These are phyloP conservation scores for Porites lutea DNA, from an alignment of 64 coral and sea anemone species.

Conservation along the genomic window DNA sequence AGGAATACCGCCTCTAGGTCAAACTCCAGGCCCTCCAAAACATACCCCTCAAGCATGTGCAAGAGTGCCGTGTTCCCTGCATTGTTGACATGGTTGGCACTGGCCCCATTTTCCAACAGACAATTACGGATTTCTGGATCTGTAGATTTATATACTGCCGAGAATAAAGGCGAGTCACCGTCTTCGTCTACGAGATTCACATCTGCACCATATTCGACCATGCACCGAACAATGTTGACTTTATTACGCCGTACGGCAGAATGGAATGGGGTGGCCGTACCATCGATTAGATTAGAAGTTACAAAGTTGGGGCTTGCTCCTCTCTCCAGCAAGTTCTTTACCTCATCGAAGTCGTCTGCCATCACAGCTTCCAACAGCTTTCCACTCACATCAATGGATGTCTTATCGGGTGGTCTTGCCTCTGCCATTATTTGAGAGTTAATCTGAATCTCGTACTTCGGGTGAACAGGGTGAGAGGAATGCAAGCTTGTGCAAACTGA, in stretches of 20 bases:
- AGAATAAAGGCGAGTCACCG: conserved; percentile 59
- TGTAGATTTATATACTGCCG: conserved; percentile 66
- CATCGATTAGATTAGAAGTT: conserved; percentile 64
- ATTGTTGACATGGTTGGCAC: conserved; percentile 53
- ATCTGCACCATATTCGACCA: conserved; percentile 69
- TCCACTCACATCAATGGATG: conserved; percentile 32
- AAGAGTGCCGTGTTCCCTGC: conserved; percentile 67
- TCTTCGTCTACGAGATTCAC: conserved; percentile 77
- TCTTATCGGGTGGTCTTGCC: conserved; percentile 38
- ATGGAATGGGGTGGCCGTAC: conserved; percentile 58
- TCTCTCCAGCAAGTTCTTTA: conserved; percentile 61
- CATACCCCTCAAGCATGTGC: conserved; percentile 76
- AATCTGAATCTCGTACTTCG: conserved; percentile 39
- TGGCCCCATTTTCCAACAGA: conserved; percentile 59
- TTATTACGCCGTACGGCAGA: conserved; percentile 65
- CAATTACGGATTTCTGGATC: conserved; percentile 66
- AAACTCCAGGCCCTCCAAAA: conserved; percentile 67
- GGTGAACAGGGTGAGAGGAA: conserved; percentile 34
- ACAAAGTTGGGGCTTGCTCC: conserved; percentile 65
- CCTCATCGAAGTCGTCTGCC: conserved; percentile 44
- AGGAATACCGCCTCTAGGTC: conserved; percentile 50
- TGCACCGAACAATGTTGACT: conserved; percentile 69
- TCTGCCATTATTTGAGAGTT: conserved; percentile 49
- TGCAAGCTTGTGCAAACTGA: conserved; percentile 31
- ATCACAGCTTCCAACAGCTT: conserved; percentile 33